These are phyloP conservation scores for Druon quercuslanigerum DNA, from an alignment of 1,140 invertebrate genomes.

Conservation along the genomic window DNA sequence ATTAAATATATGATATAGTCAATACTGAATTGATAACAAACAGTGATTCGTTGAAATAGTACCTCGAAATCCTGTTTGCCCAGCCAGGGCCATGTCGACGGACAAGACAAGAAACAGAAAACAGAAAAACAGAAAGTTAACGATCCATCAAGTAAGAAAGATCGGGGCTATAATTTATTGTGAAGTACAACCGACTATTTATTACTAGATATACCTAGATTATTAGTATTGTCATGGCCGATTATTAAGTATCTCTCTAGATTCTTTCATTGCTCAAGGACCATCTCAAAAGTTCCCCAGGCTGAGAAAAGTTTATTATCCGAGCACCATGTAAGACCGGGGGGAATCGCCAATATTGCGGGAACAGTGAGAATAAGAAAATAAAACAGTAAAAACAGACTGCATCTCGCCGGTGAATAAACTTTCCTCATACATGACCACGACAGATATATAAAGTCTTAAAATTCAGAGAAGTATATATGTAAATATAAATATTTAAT, in stretches of 20 bases:
- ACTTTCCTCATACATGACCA: slow-evolving; percentile 66
- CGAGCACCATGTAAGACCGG: slow-evolving; percentile 34
- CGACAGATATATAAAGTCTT: slow-evolving; percentile 54
- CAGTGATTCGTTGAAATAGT: slow-evolving; percentile 67
- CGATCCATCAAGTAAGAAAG: slow-evolving; percentile 45
- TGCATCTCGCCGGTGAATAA: slow-evolving; percentile 52
- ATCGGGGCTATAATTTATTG: slow-evolving; percentile 40
- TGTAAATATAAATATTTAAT: slow-evolving; percentile 19
- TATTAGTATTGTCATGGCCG: slow-evolving; percentile 26
- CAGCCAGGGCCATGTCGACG: slow-evolving; percentile 73
- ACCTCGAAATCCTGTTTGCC: slow-evolving; percentile 76
- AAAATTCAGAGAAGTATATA: slow-evolving; percentile 19
- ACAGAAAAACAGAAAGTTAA: slow-evolving; percentile 72
- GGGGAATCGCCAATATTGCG: no score
- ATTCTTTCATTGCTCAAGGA: slow-evolving; percentile 83
- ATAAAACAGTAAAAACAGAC: slow-evolving; percentile 27
- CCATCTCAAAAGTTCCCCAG: slow-evolving; percentile 98
- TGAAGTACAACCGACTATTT: not conserved
- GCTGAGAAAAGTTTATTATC: slow-evolving; percentile 72
- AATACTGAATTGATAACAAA: slow-evolving; percentile 71
- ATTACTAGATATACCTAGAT: slow-evolving; percentile 1
- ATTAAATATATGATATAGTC: slow-evolving; percentile 68
- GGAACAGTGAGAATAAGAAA: slow-evolving; percentile 2
- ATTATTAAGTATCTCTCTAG: slow-evolving; percentile 26
- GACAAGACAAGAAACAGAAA: slow-evolving; percentile 73